Base-by-base conservation (phyloP, 2,797 vertebrate genomes). In the Lutjanus campechanus region DNA sequence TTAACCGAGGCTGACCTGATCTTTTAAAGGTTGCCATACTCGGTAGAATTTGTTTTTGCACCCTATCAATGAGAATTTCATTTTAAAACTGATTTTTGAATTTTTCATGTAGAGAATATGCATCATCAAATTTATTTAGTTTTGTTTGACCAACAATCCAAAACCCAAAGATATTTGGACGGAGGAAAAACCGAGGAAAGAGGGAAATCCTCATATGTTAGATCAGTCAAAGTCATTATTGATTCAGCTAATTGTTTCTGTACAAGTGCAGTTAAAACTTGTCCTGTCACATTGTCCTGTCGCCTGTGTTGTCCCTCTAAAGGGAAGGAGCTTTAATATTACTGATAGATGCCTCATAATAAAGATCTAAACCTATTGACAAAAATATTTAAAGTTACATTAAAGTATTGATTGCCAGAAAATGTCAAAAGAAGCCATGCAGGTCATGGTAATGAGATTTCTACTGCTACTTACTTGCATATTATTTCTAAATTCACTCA, bases 401-500 rank as follows among this genome's bases (percentile, higher is more conserved):
- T 17, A 49, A 65, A 16, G n/a, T n/a, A 63, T 44, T n/a, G 13
- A 65, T 49, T 5, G 2, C 2, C 22, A 55, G 7, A 47, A 73
- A 76, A 78, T 78, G 63, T 75, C 44, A 73, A 40, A 67, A 17
- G 8, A 74, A 69, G 54, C 22, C 5, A 2, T 58, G 51, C 9
- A 19, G 10, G 11, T 79, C n/a, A 49, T 3, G 0, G 0, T 46
- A 20, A 69, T 63, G 20, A 55, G 22, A 10, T 64, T 77, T 69
- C 29, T 22, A 66, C 25, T 51, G 6, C 43, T 25, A 11, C 43
- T 25, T 22, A 25, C 16, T 51, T 7, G 7, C 11, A 20, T 61
- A 10, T 79, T 61, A 0, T 68, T 73, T 65, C 47, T 66, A 12
- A 60, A 83, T 87, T 82, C 71, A 47, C 50, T 44, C 40, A 8